Base-by-base conservation (phyloP, 2,888 invertebrate genomes). In the Podabrus alpinus region DNA sequence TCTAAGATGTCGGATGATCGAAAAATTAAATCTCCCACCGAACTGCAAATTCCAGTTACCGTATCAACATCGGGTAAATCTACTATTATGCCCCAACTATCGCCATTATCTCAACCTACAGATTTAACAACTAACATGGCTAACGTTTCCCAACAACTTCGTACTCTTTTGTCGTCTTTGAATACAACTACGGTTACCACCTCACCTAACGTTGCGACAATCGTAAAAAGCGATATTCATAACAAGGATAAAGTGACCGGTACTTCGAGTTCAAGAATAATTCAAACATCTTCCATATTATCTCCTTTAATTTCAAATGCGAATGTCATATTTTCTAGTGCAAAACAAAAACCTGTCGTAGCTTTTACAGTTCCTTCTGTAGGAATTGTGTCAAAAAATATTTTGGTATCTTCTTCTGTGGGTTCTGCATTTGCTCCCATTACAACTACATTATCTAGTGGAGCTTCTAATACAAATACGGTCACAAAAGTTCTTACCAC, bases 91-190 rank as follows among this genome's bases (percentile, higher is more conserved):
- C 92, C 93, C 0, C 93, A 93, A 83, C 85, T 93, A 19, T 93
- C 93, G 0, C 93, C 93, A 0, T 84, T 94, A 1, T 93, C 93
- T 0, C 93, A 93, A 83, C 93, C 93, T 0, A 90, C 92, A 1
- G 93, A 94, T 83, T 86, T 93, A 67, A 92, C 93, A 13, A 92
- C 92, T 0, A 93, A 92, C 81, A 92, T 93, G 87, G 92, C 91
- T 0, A 93, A 92, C 82, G 93, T 91, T 0, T 92, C 92, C 0
- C 92, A 93, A 84, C 93, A 93, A 81, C 83, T 93, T 66, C 88
- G 92, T 45, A 91, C 91, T 5, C 89, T 93, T 67, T 88, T 93
- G 85, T 93, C 93, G 0, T 93, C 92, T 0, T 83, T 93, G 25
- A 92, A 91, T 75, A 88, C 91, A 0, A 89, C 91, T 45, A 90